Conservation (phyloP, 2,113 vertebrate genomes). For the Pithys albifrons region DNA sequence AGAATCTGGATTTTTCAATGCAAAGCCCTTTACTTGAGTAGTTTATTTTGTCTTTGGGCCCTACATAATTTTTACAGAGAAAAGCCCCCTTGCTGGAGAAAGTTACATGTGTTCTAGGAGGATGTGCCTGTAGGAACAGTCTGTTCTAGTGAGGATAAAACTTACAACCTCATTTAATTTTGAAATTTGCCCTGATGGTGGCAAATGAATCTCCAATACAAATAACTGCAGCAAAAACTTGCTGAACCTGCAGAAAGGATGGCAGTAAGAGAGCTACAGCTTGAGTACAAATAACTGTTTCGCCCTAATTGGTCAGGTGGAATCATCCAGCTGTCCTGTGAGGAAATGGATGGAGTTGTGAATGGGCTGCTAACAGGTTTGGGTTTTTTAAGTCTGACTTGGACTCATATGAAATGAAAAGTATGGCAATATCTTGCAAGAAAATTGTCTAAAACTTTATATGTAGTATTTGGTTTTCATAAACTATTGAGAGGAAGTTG, state of each 20-base stretch:
- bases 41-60: not conserved
- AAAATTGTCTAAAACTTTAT: not conserved
- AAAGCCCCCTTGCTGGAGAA: not conserved
- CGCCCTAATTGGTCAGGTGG: rapidly evolving
- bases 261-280: not conserved
- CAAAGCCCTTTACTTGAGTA: not conserved
- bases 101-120: not conserved
- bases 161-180: not conserved
- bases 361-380: not conserved
- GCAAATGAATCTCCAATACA: not conserved
- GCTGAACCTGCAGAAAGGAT: not conserved
- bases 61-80: not conserved
- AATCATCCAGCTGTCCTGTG: not conserved
- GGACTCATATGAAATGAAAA: not conserved
- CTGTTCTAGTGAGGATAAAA: not conserved
- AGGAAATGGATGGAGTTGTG: not conserved
- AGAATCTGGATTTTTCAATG: not conserved
- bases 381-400: not conserved
- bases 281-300: not conserved
- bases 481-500: not conserved
- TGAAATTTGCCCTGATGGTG: not conserved
- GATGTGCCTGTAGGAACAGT: not conserved
- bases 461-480: not conserved
- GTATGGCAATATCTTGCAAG: not conserved
- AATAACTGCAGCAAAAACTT: not conserved